These are phyloP conservation scores for Calcarius lapponicus DNA, from an alignment of 2,797 vertebrate genomes.

Conservation along the genomic window DNA sequence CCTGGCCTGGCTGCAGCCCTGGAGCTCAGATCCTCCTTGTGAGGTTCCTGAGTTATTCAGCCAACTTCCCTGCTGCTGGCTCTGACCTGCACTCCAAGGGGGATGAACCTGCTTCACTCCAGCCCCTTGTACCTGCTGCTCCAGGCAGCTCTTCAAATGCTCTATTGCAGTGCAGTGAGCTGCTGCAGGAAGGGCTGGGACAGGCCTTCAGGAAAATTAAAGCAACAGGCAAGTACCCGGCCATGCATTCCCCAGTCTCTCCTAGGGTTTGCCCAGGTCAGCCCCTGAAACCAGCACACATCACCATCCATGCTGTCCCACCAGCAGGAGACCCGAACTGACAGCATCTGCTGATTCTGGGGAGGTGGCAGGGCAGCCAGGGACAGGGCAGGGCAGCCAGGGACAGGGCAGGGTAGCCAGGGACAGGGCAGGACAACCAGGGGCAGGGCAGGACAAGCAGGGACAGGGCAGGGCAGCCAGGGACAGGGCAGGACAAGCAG, in stretches of 20 bases:
- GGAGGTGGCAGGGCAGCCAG: background rate
- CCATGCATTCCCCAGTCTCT: rapidly evolving
- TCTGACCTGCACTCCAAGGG: background rate
- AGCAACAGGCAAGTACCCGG: background rate
- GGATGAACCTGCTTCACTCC: background rate
- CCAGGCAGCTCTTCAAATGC: background rate
- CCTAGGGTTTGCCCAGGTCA: background rate
- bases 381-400: background rate
- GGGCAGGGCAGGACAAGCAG: no score
- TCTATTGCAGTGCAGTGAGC: background rate
- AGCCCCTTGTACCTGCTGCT: background rate
- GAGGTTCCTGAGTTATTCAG: rapidly evolving
- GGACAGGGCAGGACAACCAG: no score
- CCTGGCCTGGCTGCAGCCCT: background rate
- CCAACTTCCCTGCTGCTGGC: background rate
- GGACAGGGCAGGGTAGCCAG: no score
- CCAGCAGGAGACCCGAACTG: background rate
- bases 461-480: no score
- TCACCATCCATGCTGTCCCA: rapidly evolving
- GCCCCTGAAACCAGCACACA: background rate
- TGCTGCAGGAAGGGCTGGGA: background rate
- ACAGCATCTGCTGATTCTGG: background rate
- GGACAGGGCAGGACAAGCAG: no score
- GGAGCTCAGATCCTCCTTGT: background rate
- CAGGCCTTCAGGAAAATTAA: background rate